Percentiles rank a stretch among this genome's conserved stretches.
Evolutionary conservation across 2,797 vertebrate genomes (phyloP).

Genomic region (Setipinna tenuifilis): DNA sequence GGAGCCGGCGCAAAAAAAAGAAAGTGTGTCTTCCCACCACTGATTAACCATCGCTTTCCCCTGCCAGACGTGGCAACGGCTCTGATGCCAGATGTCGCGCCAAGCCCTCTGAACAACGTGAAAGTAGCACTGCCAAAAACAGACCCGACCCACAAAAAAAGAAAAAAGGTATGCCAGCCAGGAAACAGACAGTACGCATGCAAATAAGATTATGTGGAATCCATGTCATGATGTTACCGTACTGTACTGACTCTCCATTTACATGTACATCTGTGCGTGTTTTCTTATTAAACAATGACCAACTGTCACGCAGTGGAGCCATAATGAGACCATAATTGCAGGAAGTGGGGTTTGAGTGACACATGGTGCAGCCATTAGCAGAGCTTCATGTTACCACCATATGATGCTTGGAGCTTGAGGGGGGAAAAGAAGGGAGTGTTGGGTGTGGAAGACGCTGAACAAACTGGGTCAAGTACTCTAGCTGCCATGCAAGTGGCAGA

Average conservation of each 20-base stretch:
- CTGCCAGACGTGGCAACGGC: not conserved
- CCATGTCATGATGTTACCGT: not conserved
- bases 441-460: not conserved
- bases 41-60: not conserved
- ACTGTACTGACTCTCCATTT: not conserved
- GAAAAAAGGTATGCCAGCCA: not conserved
- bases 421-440: not conserved
- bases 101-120: not conserved
- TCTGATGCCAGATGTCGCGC: not conserved
- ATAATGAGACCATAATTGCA: not conserved
- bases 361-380: not conserved
- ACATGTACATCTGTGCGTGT: not conserved
- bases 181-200: not conserved
- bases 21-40: conserved; percentile 1
- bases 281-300: not conserved
- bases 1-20: not conserved
- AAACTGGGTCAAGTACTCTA: not conserved
- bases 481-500: not conserved
- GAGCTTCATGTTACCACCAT: not conserved
- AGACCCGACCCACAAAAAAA: not conserved
- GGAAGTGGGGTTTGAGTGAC: conserved; percentile 7
- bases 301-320: not conserved
- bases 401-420: not conserved
- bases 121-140: not conserved
- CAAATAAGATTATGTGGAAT: not conserved